Conservation (phyloP, 2,113 vertebrate genomes). For the Bos indicus region DNA sequence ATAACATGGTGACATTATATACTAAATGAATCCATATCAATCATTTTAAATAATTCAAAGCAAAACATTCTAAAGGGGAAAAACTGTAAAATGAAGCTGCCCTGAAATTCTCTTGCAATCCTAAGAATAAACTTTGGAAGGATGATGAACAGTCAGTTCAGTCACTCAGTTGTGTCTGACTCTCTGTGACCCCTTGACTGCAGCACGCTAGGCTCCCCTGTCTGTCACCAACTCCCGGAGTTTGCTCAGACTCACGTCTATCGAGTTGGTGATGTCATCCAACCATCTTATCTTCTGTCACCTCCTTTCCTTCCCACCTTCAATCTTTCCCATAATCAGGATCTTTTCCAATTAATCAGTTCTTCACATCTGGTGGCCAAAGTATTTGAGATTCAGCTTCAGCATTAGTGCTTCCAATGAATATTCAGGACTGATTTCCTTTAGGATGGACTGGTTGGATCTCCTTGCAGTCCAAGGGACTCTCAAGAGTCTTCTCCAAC, state of each 20-base stretch:
- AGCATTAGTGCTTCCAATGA: background rate
- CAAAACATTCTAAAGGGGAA: slow-evolving; percentile 1
- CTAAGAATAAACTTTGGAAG: background rate
- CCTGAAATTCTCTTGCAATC: slow-evolving; percentile 56
- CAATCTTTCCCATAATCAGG: background rate
- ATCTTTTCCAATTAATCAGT: background rate
- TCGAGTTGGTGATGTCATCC: background rate
- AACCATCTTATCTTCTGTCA: background rate
- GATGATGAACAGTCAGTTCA: background rate
- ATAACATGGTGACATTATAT: slow-evolving; percentile 42
- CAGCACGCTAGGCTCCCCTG: background rate
- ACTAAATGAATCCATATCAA: slow-evolving; percentile 49
- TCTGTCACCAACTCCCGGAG: accelerated
- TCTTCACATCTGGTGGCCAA: background rate
- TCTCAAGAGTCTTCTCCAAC: background rate
- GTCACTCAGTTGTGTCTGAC: background rate
- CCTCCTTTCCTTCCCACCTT: background rate
- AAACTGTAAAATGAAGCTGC: slow-evolving; percentile 25
- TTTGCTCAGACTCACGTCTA: background rate
- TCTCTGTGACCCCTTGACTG: background rate
- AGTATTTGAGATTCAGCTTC: background rate
- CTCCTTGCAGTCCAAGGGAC: background rate
- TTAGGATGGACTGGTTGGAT: background rate
- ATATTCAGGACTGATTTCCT: background rate
- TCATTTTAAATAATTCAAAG: slow-evolving; percentile 65